Evolutionary conservation across 2,797 vertebrate genomes (phyloP), one percentile per base, ranked within the genome.

Genomic region (Discoglossus pictus): DNA sequence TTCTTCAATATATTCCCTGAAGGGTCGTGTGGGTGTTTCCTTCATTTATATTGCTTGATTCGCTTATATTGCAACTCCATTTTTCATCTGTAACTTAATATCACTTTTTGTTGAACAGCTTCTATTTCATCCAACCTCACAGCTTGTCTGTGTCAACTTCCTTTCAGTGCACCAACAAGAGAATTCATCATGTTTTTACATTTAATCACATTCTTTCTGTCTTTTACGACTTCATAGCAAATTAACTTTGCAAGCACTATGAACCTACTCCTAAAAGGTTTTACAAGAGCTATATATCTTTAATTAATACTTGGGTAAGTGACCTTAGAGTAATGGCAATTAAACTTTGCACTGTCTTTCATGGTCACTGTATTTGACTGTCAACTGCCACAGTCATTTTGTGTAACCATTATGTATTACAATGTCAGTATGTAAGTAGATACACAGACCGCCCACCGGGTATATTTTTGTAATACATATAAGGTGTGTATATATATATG

Each of bases 221-320:
- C 11, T 10, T 71, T 64, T 71, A 64, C 27, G 61, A 71, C 36
- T 58, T 51, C 47, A 58, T 59, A 64, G 52, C 46, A 71, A 62
- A 64, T 71, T 58, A 59, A 51, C 53, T 58, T 58, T 64, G 36
- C 38, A 35, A 51, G 61, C 44, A 58, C 54, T 64, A 51, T 59
- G 59, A 50, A 58, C 60, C 31, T 43, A 52, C 50, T 39, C 21
- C 20, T 62, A 55, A 62, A 55, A 40, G 58, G 50, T 62, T 62
- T 69, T 69, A 69, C 48, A 62, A 48, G 50, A 23, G 24, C 39
- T 61, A 69, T 55, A 61, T 61, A 55, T 47, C 34, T 61, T 55
- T 69, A 69, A 69, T 69, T 62, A 55, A 69, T 62, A 31, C 34
- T 47, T 39, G 50, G n/a, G 42, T n/a, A 62, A 62, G 51, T 44